A percentile compares a stretch with the other conserved stretches of the same genome.
Conservation (phyloP, 2,888 invertebrate species). For the Fabriciana adippe region DNA sequence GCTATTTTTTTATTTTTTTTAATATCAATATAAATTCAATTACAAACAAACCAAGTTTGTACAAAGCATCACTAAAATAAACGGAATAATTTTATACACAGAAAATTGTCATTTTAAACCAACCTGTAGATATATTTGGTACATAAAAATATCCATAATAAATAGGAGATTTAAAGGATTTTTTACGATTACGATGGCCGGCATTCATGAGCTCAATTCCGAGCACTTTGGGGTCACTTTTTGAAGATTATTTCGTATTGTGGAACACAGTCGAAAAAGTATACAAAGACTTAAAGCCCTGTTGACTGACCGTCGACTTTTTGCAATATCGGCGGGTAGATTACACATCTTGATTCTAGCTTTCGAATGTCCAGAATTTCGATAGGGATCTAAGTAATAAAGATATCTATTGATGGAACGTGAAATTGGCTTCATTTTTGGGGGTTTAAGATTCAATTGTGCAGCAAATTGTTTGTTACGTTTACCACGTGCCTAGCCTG, state of each 20-base stretch:
- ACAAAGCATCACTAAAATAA: too few species aligned
- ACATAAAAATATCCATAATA: conserved; percentile 56
- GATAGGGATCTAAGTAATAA: conserved; percentile 49
- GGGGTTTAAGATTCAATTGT: conserved; percentile 32
- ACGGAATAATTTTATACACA: too few species aligned
- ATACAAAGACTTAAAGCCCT: conserved; percentile 65
- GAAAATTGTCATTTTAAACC: conserved; percentile 36
- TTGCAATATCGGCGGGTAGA: conserved; percentile 58
- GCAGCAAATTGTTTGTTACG: conserved; percentile 28
- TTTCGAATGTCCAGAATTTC: conserved; percentile 43
- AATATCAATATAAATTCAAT: background rate
- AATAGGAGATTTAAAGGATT: conserved; percentile 64
- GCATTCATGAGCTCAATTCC: conserved; percentile 60
- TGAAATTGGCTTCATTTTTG: conserved; percentile 58
- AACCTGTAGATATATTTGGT: conserved; percentile 51
- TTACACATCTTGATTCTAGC: conserved; percentile 60
- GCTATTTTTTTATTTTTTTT: background rate
- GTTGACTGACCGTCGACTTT: conserved; percentile 72
- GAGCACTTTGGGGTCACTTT: conserved; percentile 81
- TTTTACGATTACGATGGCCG: conserved; percentile 62
- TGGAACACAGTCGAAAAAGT: conserved; percentile 67
- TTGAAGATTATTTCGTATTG: conserved; percentile 78
- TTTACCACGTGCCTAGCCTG: conserved; percentile 34
- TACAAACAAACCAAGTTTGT: background rate
- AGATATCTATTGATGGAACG: conserved; percentile 58